Conservation (phyloP, 2,113 vertebrate species). For the Gymnobelideus leadbeateri region DNA sequence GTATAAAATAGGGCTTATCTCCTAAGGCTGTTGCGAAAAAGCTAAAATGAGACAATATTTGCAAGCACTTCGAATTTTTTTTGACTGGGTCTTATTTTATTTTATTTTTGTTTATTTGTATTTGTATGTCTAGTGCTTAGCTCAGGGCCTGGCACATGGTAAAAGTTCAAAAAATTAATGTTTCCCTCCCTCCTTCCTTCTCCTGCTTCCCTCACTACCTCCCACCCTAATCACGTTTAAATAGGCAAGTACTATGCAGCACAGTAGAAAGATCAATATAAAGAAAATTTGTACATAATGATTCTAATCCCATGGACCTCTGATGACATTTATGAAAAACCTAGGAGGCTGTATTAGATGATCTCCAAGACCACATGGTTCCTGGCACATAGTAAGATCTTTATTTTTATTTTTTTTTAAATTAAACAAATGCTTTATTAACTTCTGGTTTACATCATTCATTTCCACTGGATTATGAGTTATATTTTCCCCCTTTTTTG, state of each 20-base stretch:
- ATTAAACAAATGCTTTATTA: too few relatives aligned
- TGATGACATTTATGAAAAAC: background rate
- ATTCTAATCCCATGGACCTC: background rate
- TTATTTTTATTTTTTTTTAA: too few relatives aligned
- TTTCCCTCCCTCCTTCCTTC: background rate
- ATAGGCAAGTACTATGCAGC: background rate
- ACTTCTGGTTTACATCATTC: too few relatives aligned
- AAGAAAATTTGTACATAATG: background rate
- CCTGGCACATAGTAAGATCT: too few relatives aligned
- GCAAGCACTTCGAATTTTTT: background rate
- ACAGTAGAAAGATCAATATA: background rate
- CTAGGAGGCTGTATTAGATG: background rate
- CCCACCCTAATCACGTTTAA: background rate
- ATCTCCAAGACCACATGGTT: background rate
- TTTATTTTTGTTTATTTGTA: background rate
- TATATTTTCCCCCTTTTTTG: too few relatives aligned
- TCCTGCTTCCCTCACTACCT: too few relatives aligned
- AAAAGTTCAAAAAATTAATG: background rate
- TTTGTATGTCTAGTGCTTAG: background rate
- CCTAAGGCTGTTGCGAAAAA: background rate
- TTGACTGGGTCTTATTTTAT: background rate
- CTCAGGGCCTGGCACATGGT: background rate
- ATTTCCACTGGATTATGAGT: too few relatives aligned
- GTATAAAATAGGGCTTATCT: background rate
- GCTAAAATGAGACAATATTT: background rate